Evolutionary conservation across 1,140 invertebrate genomes (phyloP).

Genomic region (Drosophila busckii): DNA sequence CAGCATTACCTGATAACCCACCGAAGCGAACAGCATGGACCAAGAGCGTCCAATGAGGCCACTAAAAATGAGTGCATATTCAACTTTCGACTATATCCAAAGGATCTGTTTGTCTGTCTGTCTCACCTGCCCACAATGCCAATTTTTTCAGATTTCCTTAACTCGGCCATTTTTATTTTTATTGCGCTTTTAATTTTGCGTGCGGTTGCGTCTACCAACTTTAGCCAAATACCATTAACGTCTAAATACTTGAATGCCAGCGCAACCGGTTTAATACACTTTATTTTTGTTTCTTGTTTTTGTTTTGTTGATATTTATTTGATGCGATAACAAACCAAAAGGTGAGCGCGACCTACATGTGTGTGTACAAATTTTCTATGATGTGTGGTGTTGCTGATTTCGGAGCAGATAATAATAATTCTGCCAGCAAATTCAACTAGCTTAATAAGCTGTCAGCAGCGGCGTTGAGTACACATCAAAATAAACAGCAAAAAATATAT

Average conservation of each 20-base stretch:
- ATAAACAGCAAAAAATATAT: not conserved
- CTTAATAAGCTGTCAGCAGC: constrained; percentile 3
- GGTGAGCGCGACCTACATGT: constrained; percentile 58
- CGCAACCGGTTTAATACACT: constrained; percentile 65
- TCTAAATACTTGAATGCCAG: constrained; percentile 41
- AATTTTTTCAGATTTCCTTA: constrained; percentile 81
- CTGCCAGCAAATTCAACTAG: constrained; percentile 13
- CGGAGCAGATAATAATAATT: constrained; percentile 47
- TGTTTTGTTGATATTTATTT: too few relatives aligned
- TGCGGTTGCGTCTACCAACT: constrained; percentile 17
- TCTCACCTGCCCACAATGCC: constrained; percentile 85
- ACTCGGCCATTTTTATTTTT: constrained; percentile 37
- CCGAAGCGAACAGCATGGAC: constrained; percentile 97
- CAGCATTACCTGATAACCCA: constrained; percentile 91
- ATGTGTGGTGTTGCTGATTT: constrained; percentile 41
- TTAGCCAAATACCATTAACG: constrained; percentile 16
- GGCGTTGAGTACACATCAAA: constrained; percentile 12
- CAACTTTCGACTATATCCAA: constrained; percentile 9
- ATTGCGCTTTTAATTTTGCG: not conserved
- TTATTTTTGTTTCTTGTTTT: too few relatives aligned
- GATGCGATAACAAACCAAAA: constrained; percentile 52
- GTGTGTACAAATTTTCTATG: constrained; percentile 17
- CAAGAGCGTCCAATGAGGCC: constrained; percentile 96
- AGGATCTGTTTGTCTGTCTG: constrained; percentile 35
- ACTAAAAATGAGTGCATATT: constrained; percentile 73